These are phyloP conservation scores for Bruchidius siliquastri DNA, from an alignment of 2,888 invertebrate genomes.

Conservation along the genomic window DNA sequence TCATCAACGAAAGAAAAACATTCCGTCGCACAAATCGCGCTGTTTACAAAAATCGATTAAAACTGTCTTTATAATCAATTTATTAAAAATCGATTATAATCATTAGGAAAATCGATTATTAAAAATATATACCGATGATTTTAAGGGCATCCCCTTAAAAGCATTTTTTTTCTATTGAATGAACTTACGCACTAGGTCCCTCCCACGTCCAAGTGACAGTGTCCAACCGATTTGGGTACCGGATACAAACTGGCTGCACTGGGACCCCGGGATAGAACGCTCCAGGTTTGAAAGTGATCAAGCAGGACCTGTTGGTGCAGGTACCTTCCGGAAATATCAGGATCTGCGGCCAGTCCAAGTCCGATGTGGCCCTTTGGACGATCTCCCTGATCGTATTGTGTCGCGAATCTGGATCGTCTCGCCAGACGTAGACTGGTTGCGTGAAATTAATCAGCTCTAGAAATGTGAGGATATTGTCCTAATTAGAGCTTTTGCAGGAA, in stretches of 20 bases:
- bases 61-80: too few species aligned
- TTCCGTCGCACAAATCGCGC: too few species aligned
- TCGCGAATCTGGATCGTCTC: slow-evolving; percentile 89
- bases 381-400: slow-evolving; percentile 88
- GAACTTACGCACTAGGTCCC: slow-evolving; percentile 90
- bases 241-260: slow-evolving; percentile 88
- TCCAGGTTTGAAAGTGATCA: slow-evolving; percentile 87
- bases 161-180: too few species aligned
- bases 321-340: slow-evolving; percentile 96
- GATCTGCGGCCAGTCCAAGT: slow-evolving; percentile 87
- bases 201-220: slow-evolving; percentile 94
- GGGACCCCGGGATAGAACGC: slow-evolving; percentile 95
- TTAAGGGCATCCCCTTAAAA: too few species aligned
- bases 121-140: too few species aligned
- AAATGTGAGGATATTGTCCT: slow-evolving; percentile 21
- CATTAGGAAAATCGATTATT: too few species aligned
- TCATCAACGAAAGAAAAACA: too few species aligned
- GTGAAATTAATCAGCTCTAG: slow-evolving; percentile 87
- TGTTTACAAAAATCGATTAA: too few species aligned
- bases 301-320: slow-evolving; percentile 87
- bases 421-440: slow-evolving; percentile 90
- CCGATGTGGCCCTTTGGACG: slow-evolving; percentile 75
- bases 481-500: too few species aligned
- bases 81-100: too few species aligned
- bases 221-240: slow-evolving; percentile 85